Evolutionary conservation across 2,113 vertebrate species (phyloP).

Genomic region (Sminthopsis crassicaudata): DNA sequence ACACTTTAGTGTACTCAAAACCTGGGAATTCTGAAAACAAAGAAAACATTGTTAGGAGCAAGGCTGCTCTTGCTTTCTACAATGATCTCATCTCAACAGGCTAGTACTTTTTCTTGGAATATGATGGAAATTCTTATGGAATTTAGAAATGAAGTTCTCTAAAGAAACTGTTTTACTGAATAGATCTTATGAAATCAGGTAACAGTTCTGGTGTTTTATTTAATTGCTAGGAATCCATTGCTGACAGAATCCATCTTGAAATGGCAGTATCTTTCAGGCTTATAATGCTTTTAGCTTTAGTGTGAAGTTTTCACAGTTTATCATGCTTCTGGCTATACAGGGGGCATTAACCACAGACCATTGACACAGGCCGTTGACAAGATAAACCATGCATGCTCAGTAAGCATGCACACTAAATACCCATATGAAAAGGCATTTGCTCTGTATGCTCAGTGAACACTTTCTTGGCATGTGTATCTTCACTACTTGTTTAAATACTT

Average conservation of each 20-base stretch:
- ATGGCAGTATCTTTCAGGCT: slow-evolving; percentile 48
- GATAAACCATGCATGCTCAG: slow-evolving; percentile 67
- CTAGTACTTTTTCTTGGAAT: background rate
- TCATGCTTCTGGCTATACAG: slow-evolving; percentile 51
- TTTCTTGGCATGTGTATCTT: slow-evolving; percentile 48
- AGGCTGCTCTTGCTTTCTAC: background rate
- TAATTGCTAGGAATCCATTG: slow-evolving; percentile 1
- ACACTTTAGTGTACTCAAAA: background rate
- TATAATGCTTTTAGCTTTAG: slow-evolving; percentile 73
- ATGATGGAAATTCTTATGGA: background rate
- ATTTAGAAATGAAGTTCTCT: background rate
- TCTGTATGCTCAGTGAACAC: slow-evolving; percentile 42
- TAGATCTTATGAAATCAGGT: background rate
- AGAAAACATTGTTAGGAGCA: background rate
- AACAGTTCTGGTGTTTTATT: slow-evolving; percentile 32
- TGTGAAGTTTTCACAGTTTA: slow-evolving; percentile 70
- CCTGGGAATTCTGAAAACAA: background rate
- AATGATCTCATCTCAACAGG: background rate
- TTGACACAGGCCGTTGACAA: slow-evolving; percentile 69
- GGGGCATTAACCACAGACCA: slow-evolving; percentile 70
- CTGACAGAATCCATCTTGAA: slow-evolving; percentile 43
- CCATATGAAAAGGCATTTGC: slow-evolving; percentile 60
- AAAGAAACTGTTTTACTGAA: background rate
- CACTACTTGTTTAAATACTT: slow-evolving; percentile 1
- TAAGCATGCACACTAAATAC: slow-evolving; percentile 62